These are phyloP conservation scores for Pao palembangensis DNA, from an alignment of 2,113 vertebrate species.

Conservation along the genomic window DNA sequence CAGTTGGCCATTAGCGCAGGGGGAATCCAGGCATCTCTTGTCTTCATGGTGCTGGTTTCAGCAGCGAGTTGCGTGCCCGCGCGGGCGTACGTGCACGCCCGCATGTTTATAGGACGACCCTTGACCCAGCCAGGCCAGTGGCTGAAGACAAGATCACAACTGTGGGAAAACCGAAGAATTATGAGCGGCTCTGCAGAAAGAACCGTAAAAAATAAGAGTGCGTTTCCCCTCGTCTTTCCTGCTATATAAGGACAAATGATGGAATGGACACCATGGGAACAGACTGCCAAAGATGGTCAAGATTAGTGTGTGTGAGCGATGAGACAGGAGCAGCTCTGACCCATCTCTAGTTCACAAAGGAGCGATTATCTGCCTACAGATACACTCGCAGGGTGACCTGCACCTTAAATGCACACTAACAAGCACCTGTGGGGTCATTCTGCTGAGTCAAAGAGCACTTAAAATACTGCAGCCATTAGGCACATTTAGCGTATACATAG, in stretches of 20 bases:
- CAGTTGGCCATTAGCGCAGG: background rate
- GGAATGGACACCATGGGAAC: constrained; percentile 44
- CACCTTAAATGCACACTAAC: constrained; percentile 47
- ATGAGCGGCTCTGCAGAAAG: background rate
- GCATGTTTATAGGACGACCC: constrained; percentile 20
- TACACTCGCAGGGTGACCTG: constrained; percentile 15
- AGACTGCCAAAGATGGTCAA: constrained; percentile 62
- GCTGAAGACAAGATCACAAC: background rate
- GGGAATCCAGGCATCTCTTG: background rate
- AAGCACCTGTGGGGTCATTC: constrained; percentile 30
- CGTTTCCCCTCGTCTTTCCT: constrained; percentile 19
- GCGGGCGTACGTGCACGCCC: constrained; percentile 4
- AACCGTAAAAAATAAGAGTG: background rate
- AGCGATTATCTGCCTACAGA: constrained; percentile 23
- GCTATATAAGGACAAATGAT: constrained; percentile 63
- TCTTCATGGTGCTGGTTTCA: background rate
- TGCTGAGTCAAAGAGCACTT: constrained; percentile 31
- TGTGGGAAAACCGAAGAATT: background rate
- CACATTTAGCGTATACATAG: constrained; percentile 12
- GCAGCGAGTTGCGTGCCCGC: background rate
- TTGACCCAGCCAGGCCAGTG: constrained; percentile 1
- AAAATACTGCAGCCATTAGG: constrained; percentile 22
- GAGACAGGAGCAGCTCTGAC: constrained; percentile 32
- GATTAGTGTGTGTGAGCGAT: constrained; percentile 35
- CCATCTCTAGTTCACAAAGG: constrained; percentile 27